These are phyloP conservation scores for Oceanodroma leucorhoa DNA, from an alignment of 2,797 vertebrate species.

Conservation along the genomic window DNA sequence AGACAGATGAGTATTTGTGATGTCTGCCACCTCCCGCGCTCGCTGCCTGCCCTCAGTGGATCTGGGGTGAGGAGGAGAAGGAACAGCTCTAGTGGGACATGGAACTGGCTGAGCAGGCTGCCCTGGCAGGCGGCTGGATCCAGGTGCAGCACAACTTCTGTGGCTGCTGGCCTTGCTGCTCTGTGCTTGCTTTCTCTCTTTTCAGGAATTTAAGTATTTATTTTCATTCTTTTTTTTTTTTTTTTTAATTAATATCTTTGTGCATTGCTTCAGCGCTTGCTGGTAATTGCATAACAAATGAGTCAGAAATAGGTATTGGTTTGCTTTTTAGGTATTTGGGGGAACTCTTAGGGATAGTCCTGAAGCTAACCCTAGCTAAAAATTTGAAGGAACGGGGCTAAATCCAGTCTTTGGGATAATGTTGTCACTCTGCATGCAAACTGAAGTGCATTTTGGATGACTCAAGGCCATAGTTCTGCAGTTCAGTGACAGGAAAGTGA, in stretches of 20 bases:
- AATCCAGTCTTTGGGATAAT: neutral
- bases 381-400: neutral
- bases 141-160: neutral
- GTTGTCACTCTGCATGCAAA: neutral
- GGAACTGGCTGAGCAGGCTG: neutral
- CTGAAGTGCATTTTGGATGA: neutral
- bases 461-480: neutral
- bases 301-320: neutral
- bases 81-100: neutral
- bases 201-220: neutral
- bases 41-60: accelerated
- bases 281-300: neutral
- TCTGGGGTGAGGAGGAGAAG: neutral
- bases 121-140: neutral
- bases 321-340: neutral
- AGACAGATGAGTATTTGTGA: neutral
- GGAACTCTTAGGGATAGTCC: neutral
- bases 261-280: neutral
- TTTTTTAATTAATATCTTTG: neutral
- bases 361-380: neutral
- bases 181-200: neutral
- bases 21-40: accelerated
- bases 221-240: neutral
- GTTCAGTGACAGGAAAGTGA: neutral
- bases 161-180: neutral